Evolutionary conservation across 2,888 invertebrate genomes (phyloP).

Genomic region (Acleris literana): DNA sequence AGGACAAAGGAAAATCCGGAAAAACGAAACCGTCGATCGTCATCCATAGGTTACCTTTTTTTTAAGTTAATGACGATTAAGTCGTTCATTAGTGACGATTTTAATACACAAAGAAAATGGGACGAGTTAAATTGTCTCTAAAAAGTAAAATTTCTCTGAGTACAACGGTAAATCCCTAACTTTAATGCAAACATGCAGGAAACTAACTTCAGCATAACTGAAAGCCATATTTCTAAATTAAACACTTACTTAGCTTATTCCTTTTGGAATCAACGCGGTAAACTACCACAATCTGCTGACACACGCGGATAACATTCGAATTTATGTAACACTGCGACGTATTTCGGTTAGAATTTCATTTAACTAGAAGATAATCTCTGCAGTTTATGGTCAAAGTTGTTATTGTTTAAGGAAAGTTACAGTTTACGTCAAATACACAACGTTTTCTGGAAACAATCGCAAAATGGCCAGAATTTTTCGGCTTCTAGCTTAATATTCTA

Average conservation of each 20-base stretch:
- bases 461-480: no score
- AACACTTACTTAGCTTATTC: background rate
- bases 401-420: background rate
- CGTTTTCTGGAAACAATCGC: no score
- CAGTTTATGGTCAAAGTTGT: slow-evolving; percentile 16
- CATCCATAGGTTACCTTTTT: no score
- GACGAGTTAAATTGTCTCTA: no score
- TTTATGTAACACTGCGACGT: slow-evolving; percentile 18
- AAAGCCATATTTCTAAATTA: background rate
- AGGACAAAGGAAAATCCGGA: no score
- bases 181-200: background rate
- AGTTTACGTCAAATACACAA: background rate
- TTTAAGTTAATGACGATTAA: no score
- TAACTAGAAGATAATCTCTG: slow-evolving; percentile 11
- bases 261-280: background rate
- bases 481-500: no score
- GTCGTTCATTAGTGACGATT: no score
- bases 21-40: no score
- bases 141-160: no score
- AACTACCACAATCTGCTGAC: slow-evolving; percentile 19
- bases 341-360: slow-evolving; percentile 11
- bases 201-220: background rate
- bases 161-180: background rate
- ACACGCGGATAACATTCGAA: slow-evolving; percentile 10
- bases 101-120: no score